phyloP scores from a whole-genome alignment of 2,113 vertebrate genomes.

The Orycteropus afer region DNA sequence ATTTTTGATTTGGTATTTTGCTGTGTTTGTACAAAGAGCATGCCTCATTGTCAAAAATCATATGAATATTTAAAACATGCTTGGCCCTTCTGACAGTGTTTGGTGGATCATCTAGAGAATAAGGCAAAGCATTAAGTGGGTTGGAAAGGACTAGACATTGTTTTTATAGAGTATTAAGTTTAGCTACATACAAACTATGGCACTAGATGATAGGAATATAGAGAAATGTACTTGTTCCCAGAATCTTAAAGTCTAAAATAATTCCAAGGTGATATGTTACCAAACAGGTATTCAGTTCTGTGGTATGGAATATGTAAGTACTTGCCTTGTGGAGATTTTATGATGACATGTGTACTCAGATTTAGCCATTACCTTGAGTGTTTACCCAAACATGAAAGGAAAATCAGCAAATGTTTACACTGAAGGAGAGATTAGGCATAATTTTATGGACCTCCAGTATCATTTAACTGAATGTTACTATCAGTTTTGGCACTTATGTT shows the following conservation, averaged over 20 bases:
- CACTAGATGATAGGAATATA: background rate
- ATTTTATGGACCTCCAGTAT: background rate
- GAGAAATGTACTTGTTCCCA: background rate
- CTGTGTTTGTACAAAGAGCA: background rate
- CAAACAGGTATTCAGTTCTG: background rate
- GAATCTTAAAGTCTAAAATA: background rate
- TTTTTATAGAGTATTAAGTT: background rate
- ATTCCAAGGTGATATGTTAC: background rate
- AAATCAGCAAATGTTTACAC: background rate
- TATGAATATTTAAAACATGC: background rate
- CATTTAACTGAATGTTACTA: slow-evolving; percentile 41
- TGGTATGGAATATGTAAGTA: background rate
- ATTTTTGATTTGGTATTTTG: slow-evolving; percentile 29
- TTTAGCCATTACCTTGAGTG: background rate
- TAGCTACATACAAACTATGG: background rate
- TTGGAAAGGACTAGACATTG: background rate
- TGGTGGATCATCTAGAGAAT: background rate
- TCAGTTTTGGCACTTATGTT: background rate
- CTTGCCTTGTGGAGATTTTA: background rate
- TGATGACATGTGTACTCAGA: background rate
- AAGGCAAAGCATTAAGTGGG: background rate
- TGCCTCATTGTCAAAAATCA: slow-evolving; percentile 4
- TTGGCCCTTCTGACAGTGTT: background rate
- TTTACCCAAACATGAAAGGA: background rate
- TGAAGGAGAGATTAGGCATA: background rate